phyloP scores from a whole-genome alignment of 1,140 invertebrate species.

The Frieseomelitta varia region DNA sequence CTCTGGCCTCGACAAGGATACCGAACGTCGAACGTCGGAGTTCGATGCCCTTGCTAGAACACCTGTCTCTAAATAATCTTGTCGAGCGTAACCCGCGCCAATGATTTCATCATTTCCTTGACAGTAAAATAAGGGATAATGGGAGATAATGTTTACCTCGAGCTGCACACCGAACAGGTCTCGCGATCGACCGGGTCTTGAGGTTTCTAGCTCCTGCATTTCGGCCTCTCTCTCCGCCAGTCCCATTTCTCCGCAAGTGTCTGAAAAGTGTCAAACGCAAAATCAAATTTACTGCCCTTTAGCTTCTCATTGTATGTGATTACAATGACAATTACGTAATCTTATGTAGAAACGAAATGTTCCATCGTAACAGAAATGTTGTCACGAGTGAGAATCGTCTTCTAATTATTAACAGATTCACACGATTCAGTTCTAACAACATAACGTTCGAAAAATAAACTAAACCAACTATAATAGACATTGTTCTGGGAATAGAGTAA shows the following conservation, averaged over 20 bases:
- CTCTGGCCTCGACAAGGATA: constrained; percentile 48
- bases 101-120: background rate
- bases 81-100: background rate
- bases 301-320: background rate
- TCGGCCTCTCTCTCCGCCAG: constrained; percentile 76
- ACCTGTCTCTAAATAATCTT: background rate
- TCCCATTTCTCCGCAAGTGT: constrained; percentile 73
- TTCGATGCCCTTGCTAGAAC: background rate
- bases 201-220: constrained; percentile 75
- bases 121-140: background rate
- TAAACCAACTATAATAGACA: too few relatives aligned
- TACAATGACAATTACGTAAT: background rate
- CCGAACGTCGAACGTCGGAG: background rate
- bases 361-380: background rate
- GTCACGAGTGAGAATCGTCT: background rate
- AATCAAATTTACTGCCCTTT: background rate
- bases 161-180: constrained; percentile 86
- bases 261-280: constrained; percentile 39
- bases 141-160: constrained; percentile 77
- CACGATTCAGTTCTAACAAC: too few relatives aligned
- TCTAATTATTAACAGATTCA: too few relatives aligned
- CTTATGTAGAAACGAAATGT: too few relatives aligned
- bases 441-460: too few relatives aligned
- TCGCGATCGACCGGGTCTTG: constrained; percentile 81
- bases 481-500: too few relatives aligned